Evolutionary conservation across 1,140 invertebrate species (phyloP), one percentile per base, ranked within the genome.

Genomic region (Bombus superbus): DNA sequence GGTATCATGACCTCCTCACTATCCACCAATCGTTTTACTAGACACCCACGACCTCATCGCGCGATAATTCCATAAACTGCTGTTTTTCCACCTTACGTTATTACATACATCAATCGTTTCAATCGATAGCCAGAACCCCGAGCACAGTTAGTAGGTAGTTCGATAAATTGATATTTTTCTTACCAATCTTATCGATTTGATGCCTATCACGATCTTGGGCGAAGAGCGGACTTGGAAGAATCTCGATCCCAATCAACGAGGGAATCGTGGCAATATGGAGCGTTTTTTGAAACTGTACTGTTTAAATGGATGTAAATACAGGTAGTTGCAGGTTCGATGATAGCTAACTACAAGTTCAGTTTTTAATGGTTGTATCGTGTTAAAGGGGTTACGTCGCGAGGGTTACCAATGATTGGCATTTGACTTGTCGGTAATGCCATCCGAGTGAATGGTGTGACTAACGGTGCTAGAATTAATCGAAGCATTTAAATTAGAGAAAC

Each of bases 1-100:
- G 79, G 83, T 88, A 90, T 87, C 80, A 78, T 87, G 91, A 92
- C 90, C 87, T 88, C 89, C 90, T 91, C 85, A 83, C 86, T 92
- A 89, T 87, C 82, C 87, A 74, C 87, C 82, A 83, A 87, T 83
- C 69, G 59, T 89, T 77, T 87, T 57, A 35, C 44, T 40, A 28
- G 57, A 40, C 40, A 88, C n/a, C 83, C 32, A 42, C 38, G 40
- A n/a, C 32, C 72, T 44, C 88, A 40, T 89, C 83, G 62, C 25
- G 38, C n/a, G 47, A 88, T 35, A 40, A 57, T 68, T 35, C 13
- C 42, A 10, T 25, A 35, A 9, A 44, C 77, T 44, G 18, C 28
- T n/a, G 4, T 62, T 28, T n/a, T 62, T 62, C 59, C 3, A 3
- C n/a, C 59, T 62, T 62, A n/a, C 59, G 2, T 62, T n/a, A n/a